Percentiles rank a stretch among this genome's conserved stretches.
phyloP scores from a whole-genome alignment of 2,113 vertebrate genomes.

The Sapayoa aenigma region DNA sequence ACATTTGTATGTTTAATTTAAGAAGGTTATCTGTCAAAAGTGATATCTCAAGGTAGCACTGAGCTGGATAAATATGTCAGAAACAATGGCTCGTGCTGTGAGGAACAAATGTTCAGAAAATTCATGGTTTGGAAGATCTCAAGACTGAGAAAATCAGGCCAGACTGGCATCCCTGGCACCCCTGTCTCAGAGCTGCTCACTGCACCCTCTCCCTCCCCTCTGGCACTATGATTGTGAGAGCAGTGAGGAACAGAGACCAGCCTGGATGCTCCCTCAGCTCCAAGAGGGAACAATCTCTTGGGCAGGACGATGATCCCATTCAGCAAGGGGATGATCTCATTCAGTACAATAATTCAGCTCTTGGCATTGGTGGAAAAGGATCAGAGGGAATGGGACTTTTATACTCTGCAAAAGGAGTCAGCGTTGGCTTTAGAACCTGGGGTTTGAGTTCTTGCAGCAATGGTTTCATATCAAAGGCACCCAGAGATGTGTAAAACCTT shows the following conservation, averaged over 20 bases:
- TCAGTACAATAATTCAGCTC: neutral
- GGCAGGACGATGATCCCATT: neutral
- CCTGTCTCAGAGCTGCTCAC: neutral
- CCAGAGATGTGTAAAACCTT: neutral
- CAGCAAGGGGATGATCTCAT: neutral
- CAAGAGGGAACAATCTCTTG: neutral
- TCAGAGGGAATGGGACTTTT: neutral
- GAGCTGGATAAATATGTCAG: conserved; percentile 55
- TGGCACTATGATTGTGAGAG: too few species aligned
- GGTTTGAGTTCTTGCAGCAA: neutral
- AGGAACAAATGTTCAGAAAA: conserved; percentile 42
- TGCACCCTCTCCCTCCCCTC: neutral
- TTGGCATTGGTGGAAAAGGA: neutral
- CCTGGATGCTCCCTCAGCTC: neutral
- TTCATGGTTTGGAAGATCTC: neutral
- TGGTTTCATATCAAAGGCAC: neutral
- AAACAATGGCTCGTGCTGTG: conserved; percentile 47
- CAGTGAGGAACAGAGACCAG: neutral
- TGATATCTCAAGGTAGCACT: conserved; percentile 29
- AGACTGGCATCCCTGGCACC: neutral
- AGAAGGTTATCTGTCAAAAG: conserved; percentile 61
- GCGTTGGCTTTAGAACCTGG: accelerated
- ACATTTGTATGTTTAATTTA: conserved; percentile 60
- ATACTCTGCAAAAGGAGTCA: accelerated
- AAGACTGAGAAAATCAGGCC: neutral